phyloP scores from a whole-genome alignment of 2,797 vertebrate genomes.

The Passerculus sandwichensis region DNA sequence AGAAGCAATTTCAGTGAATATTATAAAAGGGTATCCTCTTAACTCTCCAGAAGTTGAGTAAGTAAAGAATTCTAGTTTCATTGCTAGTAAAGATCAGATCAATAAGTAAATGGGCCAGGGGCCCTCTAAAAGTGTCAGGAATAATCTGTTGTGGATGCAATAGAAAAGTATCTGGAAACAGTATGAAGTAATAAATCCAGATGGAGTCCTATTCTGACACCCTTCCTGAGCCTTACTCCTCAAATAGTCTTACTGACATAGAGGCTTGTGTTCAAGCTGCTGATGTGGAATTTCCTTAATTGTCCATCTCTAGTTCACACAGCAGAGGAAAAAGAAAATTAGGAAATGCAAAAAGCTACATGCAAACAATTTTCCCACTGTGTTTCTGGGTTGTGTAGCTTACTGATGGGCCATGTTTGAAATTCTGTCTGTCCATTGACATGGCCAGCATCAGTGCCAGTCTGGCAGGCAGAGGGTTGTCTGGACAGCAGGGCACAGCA shows the following conservation, averaged over 20 bases:
- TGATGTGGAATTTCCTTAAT: neutral
- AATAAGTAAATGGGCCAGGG: conserved; percentile 75
- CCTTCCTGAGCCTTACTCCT: neutral
- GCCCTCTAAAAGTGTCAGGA: conserved; percentile 74
- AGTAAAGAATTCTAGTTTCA: conserved; percentile 74
- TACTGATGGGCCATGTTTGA: neutral
- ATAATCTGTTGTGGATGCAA: conserved; percentile 73
- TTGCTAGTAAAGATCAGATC: conserved; percentile 76
- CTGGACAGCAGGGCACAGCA: neutral
- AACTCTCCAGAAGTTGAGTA: conserved; percentile 75
- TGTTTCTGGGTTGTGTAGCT: neutral
- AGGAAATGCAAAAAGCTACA: neutral
- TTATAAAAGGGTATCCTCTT: conserved; percentile 76
- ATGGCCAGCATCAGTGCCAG: neutral
- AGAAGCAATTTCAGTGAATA: conserved; percentile 74
- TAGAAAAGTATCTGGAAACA: conserved; percentile 67
- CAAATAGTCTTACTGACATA: neutral
- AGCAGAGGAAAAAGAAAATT: neutral
- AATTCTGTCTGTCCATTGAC: neutral
- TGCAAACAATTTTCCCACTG: neutral
- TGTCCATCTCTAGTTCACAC: neutral
- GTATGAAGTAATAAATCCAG: conserved; percentile 64
- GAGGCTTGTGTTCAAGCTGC: neutral
- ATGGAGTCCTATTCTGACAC: neutral
- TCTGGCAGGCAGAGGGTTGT: neutral